Base-by-base conservation (phyloP, 2,888 invertebrate genomes). In the Agonopterix arenella region DNA sequence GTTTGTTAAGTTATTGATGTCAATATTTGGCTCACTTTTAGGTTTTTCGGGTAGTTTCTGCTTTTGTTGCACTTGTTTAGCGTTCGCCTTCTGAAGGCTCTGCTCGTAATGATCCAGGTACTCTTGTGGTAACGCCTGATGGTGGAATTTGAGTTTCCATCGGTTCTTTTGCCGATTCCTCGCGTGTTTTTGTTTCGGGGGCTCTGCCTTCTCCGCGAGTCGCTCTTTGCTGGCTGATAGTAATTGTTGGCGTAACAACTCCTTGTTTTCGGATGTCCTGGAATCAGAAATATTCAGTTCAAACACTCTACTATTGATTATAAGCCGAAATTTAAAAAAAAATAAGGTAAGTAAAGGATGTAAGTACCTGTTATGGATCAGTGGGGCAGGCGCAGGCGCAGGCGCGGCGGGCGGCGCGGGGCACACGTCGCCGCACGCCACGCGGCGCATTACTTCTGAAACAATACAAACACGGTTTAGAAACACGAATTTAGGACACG, bases 51-150 rank as follows among this genome's bases (percentile, higher is more conserved):
- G 58, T 1, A 71, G 67, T 46, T 76, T 79, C 45, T 68, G 73
- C 55, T 80, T 79, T 42, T 64, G 67, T 11, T 65, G 69, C 3
- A 57, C 61, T 47, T 62, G 71, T 45, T 76, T 84, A 36, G 90
- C 89, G 60, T 72, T 77, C 11, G 80, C 79, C 58, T 90, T 91
- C 54, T 92, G 92, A 49, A 93, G 80, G 5, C 93, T 92, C 48
- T 94, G 93, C 74, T 94, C 94, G 84, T 94, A 95, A 69, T 95
- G 95, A 64, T 94, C 94, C 48, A 95, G 89, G 69, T 95, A 95
- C 70, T 94, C 95, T 11, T 94, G 93, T 0, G 95, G 95, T 50
- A 95, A 73, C 0, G 95, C 95, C 72, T 95, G 95, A 70, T 95
- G 95, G 65, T 95, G 95, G 73, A 95, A 95, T 70, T 95, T 93